These are phyloP conservation scores for Hormaphis cornu DNA, from an alignment of 1,140 invertebrate species.

Conservation along the genomic window DNA sequence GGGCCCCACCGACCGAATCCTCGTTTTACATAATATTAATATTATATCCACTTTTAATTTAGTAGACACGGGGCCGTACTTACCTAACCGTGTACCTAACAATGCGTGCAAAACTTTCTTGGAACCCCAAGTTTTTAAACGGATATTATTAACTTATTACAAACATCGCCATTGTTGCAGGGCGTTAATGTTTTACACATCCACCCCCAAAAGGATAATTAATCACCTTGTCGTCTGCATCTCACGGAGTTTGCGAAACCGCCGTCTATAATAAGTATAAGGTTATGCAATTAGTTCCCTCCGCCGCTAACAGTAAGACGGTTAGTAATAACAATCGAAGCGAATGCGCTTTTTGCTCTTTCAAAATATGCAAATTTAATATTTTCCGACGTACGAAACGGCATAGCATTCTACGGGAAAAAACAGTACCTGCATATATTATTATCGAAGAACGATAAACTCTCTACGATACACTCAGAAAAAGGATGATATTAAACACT, in stretches of 20 bases:
- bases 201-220: conserved; percentile 19
- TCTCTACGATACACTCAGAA: too few relatives aligned
- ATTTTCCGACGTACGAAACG: too few relatives aligned
- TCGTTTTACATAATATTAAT: too few relatives aligned
- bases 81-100: background rate
- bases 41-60: too few relatives aligned
- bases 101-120: background rate
- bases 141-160: conserved; percentile 25
- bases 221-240: conserved; percentile 27
- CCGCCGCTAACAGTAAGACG: too few relatives aligned
- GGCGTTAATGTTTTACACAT: background rate
- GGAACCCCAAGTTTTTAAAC: background rate
- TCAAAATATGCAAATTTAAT: background rate
- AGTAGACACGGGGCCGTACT: background rate
- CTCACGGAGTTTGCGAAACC: conserved; percentile 4
- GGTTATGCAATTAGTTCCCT: background rate
- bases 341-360: background rate
- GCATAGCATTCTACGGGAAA: too few relatives aligned
- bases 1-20: too few relatives aligned
- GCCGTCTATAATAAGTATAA: background rate
- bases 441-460: too few relatives aligned
- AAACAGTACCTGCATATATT: too few relatives aligned
- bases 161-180: background rate
- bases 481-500: too few relatives aligned
- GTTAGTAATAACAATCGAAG: too few relatives aligned